Base-by-base conservation (phyloP, 2,888 invertebrate genomes). In the Cheilosia pagana region DNA sequence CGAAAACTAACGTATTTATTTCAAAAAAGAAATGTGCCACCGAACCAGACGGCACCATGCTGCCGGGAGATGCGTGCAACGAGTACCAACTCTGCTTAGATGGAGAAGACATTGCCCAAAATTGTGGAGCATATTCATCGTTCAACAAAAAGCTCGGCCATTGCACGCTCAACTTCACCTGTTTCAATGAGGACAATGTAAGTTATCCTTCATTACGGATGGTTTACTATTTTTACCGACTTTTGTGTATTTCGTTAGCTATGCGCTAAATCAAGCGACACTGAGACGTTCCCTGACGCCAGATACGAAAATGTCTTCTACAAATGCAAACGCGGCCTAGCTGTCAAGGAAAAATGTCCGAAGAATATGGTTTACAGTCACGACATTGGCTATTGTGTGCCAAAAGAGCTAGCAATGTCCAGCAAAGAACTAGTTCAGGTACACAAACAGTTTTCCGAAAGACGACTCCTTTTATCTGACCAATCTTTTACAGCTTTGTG, bases 71-170 rank as follows among this genome's bases (percentile, higher is more conserved):
- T 31, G 19, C 16, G 5, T 86, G 86, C 43, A 86, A 86, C 45
- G 62, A 65, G 25, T 86, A 41, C 72, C 31, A 63, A 12, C 48
- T 86, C 19, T 86, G 86, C 23, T 25, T 86, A 3, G 77, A 81
- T 10, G 76, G 76, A n/a, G 63, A 72, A 19, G 41, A n/a, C 25
- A 60, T 81, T 6, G 75, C 75, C 3, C 86, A 86, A 59, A 77
- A 81, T 35, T 86, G 86, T 63, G 86, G 86, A 52, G 81, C 86
- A 0, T 81, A 72, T 53, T 67, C 81, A 4, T 75, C 86, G 10
- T 86, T 86, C 53, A 74, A 67, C 43, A 28, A 48, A 2, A 76
- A 52, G 1, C 62, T 77, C 2, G 67, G 71, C 10, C 39, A 57
- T 1, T 86, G 86, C 21, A 52, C 45, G 7, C 67, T 71, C 19